A percentile compares a stretch with the other conserved stretches of the same genome.
Conservation (phyloP, 2,888 invertebrate species). For the Bugula neritina region DNA sequence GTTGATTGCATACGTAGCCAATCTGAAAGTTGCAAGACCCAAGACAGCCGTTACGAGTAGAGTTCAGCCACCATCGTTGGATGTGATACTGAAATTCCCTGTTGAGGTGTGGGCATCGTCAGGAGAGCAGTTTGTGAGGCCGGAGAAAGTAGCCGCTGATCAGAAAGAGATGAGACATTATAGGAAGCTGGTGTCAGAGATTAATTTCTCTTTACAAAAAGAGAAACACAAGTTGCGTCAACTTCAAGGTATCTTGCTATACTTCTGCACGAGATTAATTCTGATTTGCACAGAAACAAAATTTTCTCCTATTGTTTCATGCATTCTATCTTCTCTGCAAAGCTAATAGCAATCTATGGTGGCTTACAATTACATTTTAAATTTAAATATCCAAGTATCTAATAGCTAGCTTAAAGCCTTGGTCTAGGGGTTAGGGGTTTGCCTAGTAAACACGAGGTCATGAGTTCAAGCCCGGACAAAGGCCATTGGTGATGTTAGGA, state of each 20-base stretch:
- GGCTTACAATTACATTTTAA: no score
- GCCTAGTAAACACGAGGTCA: no score
- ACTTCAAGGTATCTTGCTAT: constrained; percentile 44
- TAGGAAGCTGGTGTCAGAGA: constrained; percentile 34
- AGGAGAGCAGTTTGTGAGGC: constrained; percentile 48
- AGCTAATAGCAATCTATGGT: no score
- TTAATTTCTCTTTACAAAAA: constrained; percentile 49
- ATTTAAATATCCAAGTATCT: no score
- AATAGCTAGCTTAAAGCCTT: no score
- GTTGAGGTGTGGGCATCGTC: constrained; percentile 52
- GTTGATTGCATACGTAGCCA: no score
- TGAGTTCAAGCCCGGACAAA: no score
- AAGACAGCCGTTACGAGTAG: constrained; percentile 31
- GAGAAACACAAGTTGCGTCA: constrained; percentile 51
- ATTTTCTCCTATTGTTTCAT: no score
- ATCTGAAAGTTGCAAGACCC: neutral
- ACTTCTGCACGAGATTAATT: neutral
- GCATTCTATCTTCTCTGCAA: no score
- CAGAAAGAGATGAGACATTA: constrained; percentile 16
- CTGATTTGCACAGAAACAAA: no score
- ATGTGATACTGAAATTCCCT: constrained; percentile 47
- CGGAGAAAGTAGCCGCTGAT: constrained; percentile 34
- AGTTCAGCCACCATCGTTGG: constrained; percentile 43
- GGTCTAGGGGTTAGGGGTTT: no score
- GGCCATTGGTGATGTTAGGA: no score